These are phyloP conservation scores for Shargacucullia verbasci DNA, from an alignment of 2,888 invertebrate genomes.

Conservation along the genomic window DNA sequence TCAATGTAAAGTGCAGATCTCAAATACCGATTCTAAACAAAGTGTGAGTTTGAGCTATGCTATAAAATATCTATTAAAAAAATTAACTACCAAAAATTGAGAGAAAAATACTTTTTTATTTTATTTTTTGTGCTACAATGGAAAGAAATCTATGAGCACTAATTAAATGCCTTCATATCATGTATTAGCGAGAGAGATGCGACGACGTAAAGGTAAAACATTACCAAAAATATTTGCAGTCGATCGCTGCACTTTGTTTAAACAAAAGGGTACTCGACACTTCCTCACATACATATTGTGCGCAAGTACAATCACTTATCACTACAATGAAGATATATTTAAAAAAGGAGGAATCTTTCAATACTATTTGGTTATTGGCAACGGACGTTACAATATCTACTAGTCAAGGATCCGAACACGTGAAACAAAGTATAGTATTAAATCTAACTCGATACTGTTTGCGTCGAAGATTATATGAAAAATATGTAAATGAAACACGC, in stretches of 20 bases:
- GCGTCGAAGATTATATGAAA: constrained; percentile 49
- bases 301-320: constrained; percentile 82
- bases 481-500: constrained; percentile 53
- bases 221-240: constrained; percentile 86
- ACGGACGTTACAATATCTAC: constrained; percentile 74
- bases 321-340: constrained; percentile 78
- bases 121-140: constrained; percentile 77
- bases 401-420: constrained; percentile 70
- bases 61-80: constrained; percentile 73
- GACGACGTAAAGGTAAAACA: constrained; percentile 71
- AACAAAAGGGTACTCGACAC: constrained; percentile 63
- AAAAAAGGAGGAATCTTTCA: constrained; percentile 80
- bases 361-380: constrained; percentile 86
- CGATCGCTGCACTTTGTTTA: constrained; percentile 70
- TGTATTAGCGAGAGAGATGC: constrained; percentile 69
- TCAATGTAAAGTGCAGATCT: constrained; percentile 62
- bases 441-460: constrained; percentile 59
- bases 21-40: constrained; percentile 66
- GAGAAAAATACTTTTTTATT: constrained; percentile 68
- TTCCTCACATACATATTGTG: constrained; percentile 75
- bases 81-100: constrained; percentile 73
- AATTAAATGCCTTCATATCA: constrained; percentile 79
- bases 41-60: constrained; percentile 72
- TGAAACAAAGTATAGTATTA: constrained; percentile 63
- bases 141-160: constrained; percentile 80